Percentiles rank a stretch among this genome's conserved stretches.
These are phyloP conservation scores for Polymixis lichenea DNA, from an alignment of 2,888 invertebrate genomes.

Conservation along the genomic window DNA sequence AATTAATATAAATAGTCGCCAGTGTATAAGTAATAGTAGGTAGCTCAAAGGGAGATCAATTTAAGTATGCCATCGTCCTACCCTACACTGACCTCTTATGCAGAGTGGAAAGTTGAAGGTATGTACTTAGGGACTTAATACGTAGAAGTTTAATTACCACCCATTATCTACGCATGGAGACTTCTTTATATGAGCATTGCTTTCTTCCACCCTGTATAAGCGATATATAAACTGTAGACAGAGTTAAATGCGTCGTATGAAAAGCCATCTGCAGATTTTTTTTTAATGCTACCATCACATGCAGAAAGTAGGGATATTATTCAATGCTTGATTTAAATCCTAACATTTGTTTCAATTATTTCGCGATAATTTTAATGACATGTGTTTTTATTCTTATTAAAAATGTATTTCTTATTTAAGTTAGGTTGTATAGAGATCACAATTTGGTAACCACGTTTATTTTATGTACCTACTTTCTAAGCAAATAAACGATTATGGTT, in stretches of 20 bases:
- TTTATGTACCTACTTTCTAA: too few relatives aligned
- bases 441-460: too few relatives aligned
- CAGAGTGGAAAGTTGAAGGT: constrained; percentile 7
- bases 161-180: not conserved
- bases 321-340: too few relatives aligned
- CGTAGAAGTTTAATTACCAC: not conserved
- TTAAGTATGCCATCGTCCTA: constrained; percentile 24
- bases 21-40: not conserved
- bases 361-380: too few relatives aligned
- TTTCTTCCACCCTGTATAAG: constrained; percentile 15
- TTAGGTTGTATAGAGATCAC: too few relatives aligned
- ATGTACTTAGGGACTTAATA: not conserved
- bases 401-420: too few relatives aligned
- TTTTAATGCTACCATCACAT: constrained; percentile 22
- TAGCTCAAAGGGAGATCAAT: not conserved
- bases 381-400: too few relatives aligned
- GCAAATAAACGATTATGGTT: too few relatives aligned
- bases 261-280: constrained; percentile 3
- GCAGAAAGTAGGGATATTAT: not conserved
- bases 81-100: not conserved
- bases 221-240: not conserved
- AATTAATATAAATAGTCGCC: not conserved
- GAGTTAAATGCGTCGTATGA: not conserved
- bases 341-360: too few relatives aligned
- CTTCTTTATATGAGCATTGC: not conserved